Evolutionary conservation across 2,888 invertebrate species (phyloP).

Genomic region (Cyrtodaria siliqua): DNA sequence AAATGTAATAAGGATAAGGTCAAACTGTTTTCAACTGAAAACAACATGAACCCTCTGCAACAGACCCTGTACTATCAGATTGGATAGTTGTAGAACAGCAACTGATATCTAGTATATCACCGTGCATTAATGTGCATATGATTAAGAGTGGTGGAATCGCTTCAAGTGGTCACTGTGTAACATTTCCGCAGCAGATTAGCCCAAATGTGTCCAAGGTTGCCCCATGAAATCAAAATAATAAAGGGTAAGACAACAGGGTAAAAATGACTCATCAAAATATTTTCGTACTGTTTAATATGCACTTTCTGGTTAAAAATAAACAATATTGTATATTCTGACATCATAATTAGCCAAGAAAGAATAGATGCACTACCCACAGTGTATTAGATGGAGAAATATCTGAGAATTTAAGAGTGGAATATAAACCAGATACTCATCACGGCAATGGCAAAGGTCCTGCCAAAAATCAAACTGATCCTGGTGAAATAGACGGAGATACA

Average conservation of each 20-base stretch:
- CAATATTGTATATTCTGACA: conserved; percentile 51
- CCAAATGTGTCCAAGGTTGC: conserved; percentile 38
- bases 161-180: too few relatives aligned
- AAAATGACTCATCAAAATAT: conserved; percentile 56
- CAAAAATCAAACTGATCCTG: conserved; percentile 27
- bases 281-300: conserved; percentile 53
- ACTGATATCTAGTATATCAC: too few relatives aligned
- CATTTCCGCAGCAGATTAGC: conserved; percentile 36
- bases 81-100: too few relatives aligned
- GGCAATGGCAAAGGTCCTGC: conserved; percentile 48
- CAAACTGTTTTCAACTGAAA: too few relatives aligned
- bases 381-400: conserved; percentile 37
- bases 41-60: too few relatives aligned
- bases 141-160: background rate
- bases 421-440: conserved; percentile 5
- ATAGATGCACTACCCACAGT: conserved; percentile 32
- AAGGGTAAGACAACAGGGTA: conserved; percentile 46
- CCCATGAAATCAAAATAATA: conserved; percentile 41
- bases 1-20: too few relatives aligned
- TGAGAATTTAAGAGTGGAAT: conserved; percentile 23
- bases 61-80: too few relatives aligned
- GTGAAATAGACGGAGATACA: conserved; percentile 26
- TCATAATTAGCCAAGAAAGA: conserved; percentile 40
- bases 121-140: too few relatives aligned
- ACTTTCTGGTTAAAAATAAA: conserved; percentile 56